Conservation (phyloP, 2,888 invertebrate species). For the Dynastes hyllus region DNA sequence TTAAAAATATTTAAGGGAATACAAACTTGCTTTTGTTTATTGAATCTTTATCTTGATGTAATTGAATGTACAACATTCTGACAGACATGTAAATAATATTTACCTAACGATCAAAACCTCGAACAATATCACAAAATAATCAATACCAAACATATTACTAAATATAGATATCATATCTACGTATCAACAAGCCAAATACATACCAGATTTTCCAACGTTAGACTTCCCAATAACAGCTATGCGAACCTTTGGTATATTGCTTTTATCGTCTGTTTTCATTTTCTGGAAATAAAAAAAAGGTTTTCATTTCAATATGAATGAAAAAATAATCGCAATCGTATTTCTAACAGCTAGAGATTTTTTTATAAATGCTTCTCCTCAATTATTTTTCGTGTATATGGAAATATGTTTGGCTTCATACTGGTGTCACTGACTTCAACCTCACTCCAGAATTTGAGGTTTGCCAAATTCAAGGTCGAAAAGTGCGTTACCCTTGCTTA, state of each 20-base stretch:
- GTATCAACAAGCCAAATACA: slow-evolving; percentile 59
- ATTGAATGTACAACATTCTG: too few species aligned
- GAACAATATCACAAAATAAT: not conserved
- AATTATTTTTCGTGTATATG: not conserved
- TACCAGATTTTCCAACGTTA: slow-evolving; percentile 88
- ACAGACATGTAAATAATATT: not conserved
- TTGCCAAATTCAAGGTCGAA: slow-evolving; percentile 37
- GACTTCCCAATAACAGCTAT: slow-evolving; percentile 85
- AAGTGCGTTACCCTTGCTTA: slow-evolving; percentile 38
- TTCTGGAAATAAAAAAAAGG: slow-evolving; percentile 60
- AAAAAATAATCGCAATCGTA: not conserved
- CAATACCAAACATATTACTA: not conserved
- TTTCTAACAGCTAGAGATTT: too few species aligned
- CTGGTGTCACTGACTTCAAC: slow-evolving; percentile 29
- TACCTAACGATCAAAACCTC: not conserved
- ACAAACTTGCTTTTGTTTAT: too few species aligned
- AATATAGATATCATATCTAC: not conserved
- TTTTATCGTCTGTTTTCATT: slow-evolving; percentile 80
- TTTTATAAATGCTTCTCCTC: too few species aligned
- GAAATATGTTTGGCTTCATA: not conserved
- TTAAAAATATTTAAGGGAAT: too few species aligned
- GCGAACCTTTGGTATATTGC: slow-evolving; percentile 79
- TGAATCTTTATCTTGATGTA: too few species aligned
- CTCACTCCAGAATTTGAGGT: not conserved
- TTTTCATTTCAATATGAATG: not conserved